Evolutionary conservation across 2,113 vertebrate genomes (phyloP).

Genomic region (Choloepus hoffmanni): DNA sequence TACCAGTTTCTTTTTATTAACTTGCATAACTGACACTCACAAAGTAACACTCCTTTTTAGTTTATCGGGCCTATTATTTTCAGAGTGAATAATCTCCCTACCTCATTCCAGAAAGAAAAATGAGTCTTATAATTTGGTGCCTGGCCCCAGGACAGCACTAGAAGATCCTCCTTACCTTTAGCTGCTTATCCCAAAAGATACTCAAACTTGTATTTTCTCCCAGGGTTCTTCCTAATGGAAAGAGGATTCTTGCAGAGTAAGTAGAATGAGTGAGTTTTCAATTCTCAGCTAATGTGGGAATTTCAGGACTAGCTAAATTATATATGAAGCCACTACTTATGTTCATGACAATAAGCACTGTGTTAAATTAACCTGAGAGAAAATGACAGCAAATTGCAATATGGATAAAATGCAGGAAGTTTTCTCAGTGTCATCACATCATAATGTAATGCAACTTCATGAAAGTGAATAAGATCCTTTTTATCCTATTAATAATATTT

Average conservation of each 20-base stretch:
- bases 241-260: background rate
- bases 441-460: background rate
- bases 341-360: background rate
- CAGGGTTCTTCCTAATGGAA: background rate
- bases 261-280: background rate
- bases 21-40: background rate
- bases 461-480: background rate
- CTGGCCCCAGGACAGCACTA: background rate
- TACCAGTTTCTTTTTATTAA: background rate
- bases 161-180: background rate
- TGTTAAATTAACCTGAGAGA: background rate
- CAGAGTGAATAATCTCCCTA: background rate
- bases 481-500: background rate
- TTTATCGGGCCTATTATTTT: background rate
- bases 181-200: background rate
- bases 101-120: background rate
- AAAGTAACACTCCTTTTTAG: background rate
- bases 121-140: conserved; percentile 21
- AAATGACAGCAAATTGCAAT: background rate
- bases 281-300: background rate
- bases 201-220: background rate
- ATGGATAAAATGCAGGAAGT: background rate
- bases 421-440: background rate
- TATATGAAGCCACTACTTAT: no score
- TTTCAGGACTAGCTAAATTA: no score